Base-by-base conservation (phyloP, 2,113 vertebrate species). In the Oreochromis niloticus region DNA sequence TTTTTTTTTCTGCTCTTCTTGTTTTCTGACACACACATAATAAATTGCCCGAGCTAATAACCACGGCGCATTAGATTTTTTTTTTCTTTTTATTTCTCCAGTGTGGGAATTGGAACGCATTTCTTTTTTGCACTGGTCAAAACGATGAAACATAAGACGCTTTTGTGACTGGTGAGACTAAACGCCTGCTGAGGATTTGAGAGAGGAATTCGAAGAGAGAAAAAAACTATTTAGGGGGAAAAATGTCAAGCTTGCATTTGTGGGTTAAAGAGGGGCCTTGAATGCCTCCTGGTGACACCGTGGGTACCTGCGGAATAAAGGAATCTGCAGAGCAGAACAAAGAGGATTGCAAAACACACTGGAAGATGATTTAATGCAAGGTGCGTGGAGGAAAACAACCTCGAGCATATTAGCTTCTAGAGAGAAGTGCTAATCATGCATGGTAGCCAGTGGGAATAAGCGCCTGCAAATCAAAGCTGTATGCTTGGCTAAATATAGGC, bases 1-100 rank as follows among this genome's bases (percentile, higher is more conserved):
- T 27, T 66, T 66, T 66, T 54, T 84, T 87, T 93, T 91, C 91
- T 94, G 90, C 79, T 93, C 94, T 88, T 95, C 93, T 94, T 95
- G 94, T 93, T 95, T 95, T 94, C 94, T 95, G 95, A 96, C 94
- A 94, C 56, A 90, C 91, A 94, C 93, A 93, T 91, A 95, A 95
- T 93, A 95, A 95, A 96, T 96, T 91, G 93, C 87, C 87, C 46
- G 55, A 83, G 90, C 89, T 95, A 95, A 96, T 95, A 95, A 95
- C 88, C 92, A 82, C 43, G 61, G 93, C 54, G 89, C 89, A 39
- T 73, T 93, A 81, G 87, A 79, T 85, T 86, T 85, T 83, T 78
- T 78, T 85, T 36, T 61, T 46, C 24, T 78, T 73, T 68, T n/a
- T 43, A 13, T 43, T 32, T 17, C 36, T 55, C 34, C 43, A 34